Conservation (phyloP, 2,888 invertebrate species). For the Laspeyria flexula region DNA sequence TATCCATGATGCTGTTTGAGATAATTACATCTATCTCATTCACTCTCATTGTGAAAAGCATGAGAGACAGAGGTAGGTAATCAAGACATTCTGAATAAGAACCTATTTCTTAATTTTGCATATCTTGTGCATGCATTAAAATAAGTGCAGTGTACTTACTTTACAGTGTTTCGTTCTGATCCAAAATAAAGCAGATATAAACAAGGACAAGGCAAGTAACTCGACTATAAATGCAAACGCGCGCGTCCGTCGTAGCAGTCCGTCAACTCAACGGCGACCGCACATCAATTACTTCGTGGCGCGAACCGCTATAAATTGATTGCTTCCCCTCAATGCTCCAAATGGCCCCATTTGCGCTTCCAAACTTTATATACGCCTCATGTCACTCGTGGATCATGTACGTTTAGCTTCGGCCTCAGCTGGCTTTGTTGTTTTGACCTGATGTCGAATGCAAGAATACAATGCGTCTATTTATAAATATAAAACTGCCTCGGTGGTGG, state of each 20-base stretch:
- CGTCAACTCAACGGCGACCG: slow-evolving; percentile 59
- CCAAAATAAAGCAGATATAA: background rate
- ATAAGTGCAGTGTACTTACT: too few species aligned
- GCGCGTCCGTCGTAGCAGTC: slow-evolving; percentile 44
- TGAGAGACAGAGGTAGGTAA: background rate
- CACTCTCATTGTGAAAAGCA: too few species aligned
- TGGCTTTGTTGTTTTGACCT: too few species aligned
- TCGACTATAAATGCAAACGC: slow-evolving; percentile 42
- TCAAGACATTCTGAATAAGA: too few species aligned
- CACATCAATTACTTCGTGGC: slow-evolving; percentile 72
- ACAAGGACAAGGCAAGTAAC: slow-evolving; percentile 11
- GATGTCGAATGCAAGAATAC: too few species aligned
- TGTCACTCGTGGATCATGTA: slow-evolving; percentile 25
- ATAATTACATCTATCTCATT: too few species aligned
- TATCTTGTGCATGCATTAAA: too few species aligned
- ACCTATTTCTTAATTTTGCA: too few species aligned
- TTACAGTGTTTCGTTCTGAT: too few species aligned
- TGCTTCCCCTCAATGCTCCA: slow-evolving; percentile 61
- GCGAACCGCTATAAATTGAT: slow-evolving; percentile 75
- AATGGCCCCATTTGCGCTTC: slow-evolving; percentile 54
- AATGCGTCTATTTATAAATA: too few species aligned
- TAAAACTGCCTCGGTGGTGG: too few species aligned
- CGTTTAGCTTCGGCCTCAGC: background rate
- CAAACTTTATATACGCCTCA: slow-evolving; percentile 40
- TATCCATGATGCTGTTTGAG: background rate